Evolutionary conservation across 2,888 invertebrate species (phyloP).

Genomic region (Scelioninae gen. 1): DNA sequence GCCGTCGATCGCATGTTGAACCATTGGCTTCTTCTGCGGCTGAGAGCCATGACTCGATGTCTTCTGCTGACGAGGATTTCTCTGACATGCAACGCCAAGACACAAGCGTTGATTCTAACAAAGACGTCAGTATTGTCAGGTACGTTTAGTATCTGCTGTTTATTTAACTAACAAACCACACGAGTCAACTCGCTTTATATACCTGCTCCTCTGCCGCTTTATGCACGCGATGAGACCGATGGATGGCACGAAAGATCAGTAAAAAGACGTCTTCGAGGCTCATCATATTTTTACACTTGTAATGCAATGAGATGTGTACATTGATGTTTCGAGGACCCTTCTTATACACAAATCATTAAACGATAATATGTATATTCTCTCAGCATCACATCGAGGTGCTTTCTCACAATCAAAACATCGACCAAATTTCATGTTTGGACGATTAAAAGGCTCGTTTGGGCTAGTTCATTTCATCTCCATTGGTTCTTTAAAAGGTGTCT

Average conservation of each 20-base stretch:
- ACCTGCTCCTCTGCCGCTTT: conserved; percentile 47
- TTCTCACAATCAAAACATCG: conserved; percentile 1
- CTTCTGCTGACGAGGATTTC: conserved; percentile 60
- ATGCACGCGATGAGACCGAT: conserved; percentile 15
- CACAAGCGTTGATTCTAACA: conserved; percentile 69
- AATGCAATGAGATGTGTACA: conserved; percentile 58
- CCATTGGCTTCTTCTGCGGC: conserved; percentile 64
- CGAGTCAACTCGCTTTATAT: conserved; percentile 56
- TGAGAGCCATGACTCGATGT: conserved; percentile 62
- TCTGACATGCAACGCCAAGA: conserved; percentile 57
- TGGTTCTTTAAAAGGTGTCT: too few species aligned
- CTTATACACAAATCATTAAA: conserved; percentile 53
- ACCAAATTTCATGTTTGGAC: neutral
- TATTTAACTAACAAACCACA: conserved; percentile 80
- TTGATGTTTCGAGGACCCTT: conserved; percentile 45
- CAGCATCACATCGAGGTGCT: neutral
- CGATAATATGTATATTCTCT: conserved; percentile 28
- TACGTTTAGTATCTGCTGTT: conserved; percentile 73
- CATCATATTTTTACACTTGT: conserved; percentile 57
- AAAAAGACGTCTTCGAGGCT: conserved; percentile 50
- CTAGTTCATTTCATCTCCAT: too few species aligned
- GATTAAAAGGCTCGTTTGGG: too few species aligned
- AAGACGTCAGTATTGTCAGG: conserved; percentile 74
- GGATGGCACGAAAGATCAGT: conserved; percentile 39
- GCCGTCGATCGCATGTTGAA: conserved; percentile 65